Percentiles rank a stretch among this genome's conserved stretches.
Evolutionary conservation across 2,888 invertebrate species (phyloP).

Genomic region (Cerastis leucographa): DNA sequence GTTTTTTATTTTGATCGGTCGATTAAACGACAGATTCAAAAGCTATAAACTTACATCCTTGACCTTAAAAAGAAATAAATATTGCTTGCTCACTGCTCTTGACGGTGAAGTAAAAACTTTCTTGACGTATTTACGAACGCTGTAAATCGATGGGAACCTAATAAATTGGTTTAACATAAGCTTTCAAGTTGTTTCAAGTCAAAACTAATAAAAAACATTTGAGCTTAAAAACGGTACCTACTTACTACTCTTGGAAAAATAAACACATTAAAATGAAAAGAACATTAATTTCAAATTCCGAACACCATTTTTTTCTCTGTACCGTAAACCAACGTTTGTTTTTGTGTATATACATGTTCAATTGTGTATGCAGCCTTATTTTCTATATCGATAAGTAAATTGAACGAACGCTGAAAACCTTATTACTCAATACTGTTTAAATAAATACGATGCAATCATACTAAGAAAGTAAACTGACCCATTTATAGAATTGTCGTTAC

Average conservation of each 20-base stretch:
- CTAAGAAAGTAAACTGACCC: constrained; percentile 6
- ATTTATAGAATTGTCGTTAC: constrained; percentile 4
- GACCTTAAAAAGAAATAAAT: constrained; percentile 44
- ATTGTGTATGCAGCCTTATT: constrained; percentile 33
- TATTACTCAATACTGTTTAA: constrained; percentile 23
- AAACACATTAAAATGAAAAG: not conserved
- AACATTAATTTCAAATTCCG: not conserved
- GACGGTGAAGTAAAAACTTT: constrained; percentile 49
- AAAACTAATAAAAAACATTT: constrained; percentile 1
- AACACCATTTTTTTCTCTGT: not conserved
- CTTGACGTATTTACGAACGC: constrained; percentile 58
- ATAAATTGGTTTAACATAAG: constrained; percentile 40
- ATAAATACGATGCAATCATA: constrained; percentile 13
- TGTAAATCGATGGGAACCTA: constrained; percentile 45
- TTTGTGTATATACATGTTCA: not conserved
- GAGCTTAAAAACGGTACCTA: not conserved
- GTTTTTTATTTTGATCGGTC: constrained; percentile 18
- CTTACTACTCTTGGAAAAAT: not conserved
- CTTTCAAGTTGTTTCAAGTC: constrained; percentile 1
- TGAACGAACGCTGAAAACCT: constrained; percentile 28
- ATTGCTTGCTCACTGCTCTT: constrained; percentile 48
- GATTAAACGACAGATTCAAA: constrained; percentile 26
- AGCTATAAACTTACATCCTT: constrained; percentile 24
- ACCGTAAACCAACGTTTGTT: no score
- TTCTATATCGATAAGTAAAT: constrained; percentile 20